These are phyloP conservation scores for Sussaba pulchella DNA, from an alignment of 2,888 invertebrate species.

Conservation along the genomic window DNA sequence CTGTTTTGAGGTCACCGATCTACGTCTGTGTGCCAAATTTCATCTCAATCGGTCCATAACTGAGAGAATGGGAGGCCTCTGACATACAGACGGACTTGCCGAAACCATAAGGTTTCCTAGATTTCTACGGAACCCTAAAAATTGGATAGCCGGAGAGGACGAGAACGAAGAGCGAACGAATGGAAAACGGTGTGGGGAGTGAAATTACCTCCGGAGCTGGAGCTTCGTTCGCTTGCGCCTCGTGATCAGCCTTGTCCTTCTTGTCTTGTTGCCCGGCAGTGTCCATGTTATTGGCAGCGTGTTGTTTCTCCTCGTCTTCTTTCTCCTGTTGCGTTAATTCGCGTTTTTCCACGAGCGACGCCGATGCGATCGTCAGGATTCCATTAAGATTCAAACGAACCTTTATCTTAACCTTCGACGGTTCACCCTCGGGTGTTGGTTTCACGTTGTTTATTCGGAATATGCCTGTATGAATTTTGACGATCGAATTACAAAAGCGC, in stretches of 20 bases:
- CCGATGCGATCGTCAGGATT: conserved; percentile 94
- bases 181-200: neutral
- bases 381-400: conserved; percentile 97
- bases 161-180: neutral
- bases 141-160: neutral
- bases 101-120: no score
- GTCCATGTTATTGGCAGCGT: conserved; percentile 74
- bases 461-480: conserved; percentile 84
- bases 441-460: conserved; percentile 93
- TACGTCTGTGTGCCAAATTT: no score
- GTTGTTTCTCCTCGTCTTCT: conserved; percentile 80
- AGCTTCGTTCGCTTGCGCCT: conserved; percentile 81
- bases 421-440: conserved; percentile 94
- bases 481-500: no score
- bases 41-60: no score
- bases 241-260: conserved; percentile 81
- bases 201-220: conserved; percentile 82
- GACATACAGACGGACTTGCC: no score
- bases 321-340: conserved; percentile 82
- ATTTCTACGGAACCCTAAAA: no score
- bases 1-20: no score
- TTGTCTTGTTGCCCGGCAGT: conserved; percentile 74
- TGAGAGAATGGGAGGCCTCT: no score
- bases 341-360: conserved; percentile 91
- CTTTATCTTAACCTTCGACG: conserved; percentile 98